Percentiles rank a stretch among this genome's conserved stretches.
Evolutionary conservation across 2,888 invertebrate genomes (phyloP).

Genomic region (Coremacera marginata): DNA sequence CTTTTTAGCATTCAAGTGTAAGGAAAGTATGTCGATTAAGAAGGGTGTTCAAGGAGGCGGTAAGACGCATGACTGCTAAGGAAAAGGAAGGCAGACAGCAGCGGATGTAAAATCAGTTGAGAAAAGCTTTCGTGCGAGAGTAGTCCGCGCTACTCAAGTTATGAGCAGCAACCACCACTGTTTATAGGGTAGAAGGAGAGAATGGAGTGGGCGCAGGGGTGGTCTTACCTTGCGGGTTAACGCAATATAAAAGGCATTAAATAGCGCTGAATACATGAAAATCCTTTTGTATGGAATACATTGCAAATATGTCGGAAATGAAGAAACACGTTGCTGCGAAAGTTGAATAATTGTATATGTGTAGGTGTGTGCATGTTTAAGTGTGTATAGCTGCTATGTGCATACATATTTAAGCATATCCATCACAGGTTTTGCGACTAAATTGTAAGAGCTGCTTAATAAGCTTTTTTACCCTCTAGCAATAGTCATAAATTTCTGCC

Average conservation of each 20-base stretch:
- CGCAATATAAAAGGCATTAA: not conserved
- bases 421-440: too few relatives aligned
- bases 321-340: not conserved
- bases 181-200: too few relatives aligned
- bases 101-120: slow-evolving; percentile 1
- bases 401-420: too few relatives aligned
- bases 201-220: too few relatives aligned
- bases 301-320: slow-evolving; percentile 15
- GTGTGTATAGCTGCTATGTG: too few relatives aligned
- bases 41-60: not conserved
- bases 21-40: not conserved
- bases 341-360: too few relatives aligned
- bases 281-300: slow-evolving; percentile 14
- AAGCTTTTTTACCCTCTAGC: too few relatives aligned
- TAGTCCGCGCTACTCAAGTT: not conserved
- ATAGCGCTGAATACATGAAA: not conserved
- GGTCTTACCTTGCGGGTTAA: not conserved
- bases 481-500: too few relatives aligned
- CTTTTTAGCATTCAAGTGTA: not conserved
- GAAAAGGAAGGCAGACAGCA: not conserved
- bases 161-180: too few relatives aligned
- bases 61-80: too few relatives aligned
- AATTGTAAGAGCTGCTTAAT: too few relatives aligned
- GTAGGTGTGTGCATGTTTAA: too few relatives aligned
- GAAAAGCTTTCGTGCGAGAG: not conserved